A percentile compares a stretch with the other conserved stretches of the same genome.
These are phyloP conservation scores for Dunckerocampus dactyliophorus DNA, from an alignment of 2,113 vertebrate species.

Conservation along the genomic window DNA sequence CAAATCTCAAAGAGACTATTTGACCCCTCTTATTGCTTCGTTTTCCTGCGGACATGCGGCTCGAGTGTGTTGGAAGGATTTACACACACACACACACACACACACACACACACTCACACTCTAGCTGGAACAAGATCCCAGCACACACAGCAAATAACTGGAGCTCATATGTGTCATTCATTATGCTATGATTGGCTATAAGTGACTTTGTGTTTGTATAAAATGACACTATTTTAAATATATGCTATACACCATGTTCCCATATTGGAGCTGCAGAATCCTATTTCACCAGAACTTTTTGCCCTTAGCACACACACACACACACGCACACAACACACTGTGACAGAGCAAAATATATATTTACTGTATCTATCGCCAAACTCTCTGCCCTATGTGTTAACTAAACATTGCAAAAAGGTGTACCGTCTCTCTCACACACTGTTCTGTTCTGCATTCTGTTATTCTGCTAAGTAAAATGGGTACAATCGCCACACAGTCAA, in stretches of 20 bases:
- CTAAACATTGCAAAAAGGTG: no score
- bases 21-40: neutral
- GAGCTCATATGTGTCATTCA: neutral
- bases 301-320: neutral
- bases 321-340: no score
- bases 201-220: neutral
- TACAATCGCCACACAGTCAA: no score
- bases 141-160: constrained; percentile 34
- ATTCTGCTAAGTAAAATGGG: no score
- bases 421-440: no score
- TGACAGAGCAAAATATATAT: no score
- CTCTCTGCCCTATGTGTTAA: no score
- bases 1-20: neutral
- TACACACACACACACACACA: neutral
- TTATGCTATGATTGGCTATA: neutral
- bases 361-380: no score
- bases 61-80: neutral
- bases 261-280: neutral
- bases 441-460: no score
- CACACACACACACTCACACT: neutral
- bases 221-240: neutral
- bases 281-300: neutral
- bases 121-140: constrained; percentile 32
- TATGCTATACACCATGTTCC: neutral
- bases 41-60: neutral